Base-by-base conservation (phyloP, 2,888 invertebrate genomes). In the Drosophila imparisetae region DNA sequence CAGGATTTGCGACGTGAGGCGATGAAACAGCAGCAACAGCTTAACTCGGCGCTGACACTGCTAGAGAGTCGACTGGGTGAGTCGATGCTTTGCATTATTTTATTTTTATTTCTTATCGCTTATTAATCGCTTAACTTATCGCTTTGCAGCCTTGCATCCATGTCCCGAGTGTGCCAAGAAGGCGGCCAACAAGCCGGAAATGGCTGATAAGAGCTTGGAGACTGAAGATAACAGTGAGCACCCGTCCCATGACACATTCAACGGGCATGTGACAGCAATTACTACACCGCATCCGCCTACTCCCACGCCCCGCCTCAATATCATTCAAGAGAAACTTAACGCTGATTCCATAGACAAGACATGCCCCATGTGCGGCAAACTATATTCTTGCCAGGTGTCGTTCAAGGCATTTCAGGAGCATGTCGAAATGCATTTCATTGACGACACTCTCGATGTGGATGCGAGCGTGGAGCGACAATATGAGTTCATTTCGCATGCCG, bases 341-440 rank as follows among this genome's bases (percentile, higher is more conserved):
- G 91, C 91, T 2, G 92, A 93, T 74, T 83, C 86, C 52, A 66
- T 82, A 32, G 91, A 92, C 91, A 95, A 95, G 91, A 95, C 96
- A 60, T 97, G 97, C 85, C 97, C 97, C 0, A 94, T 97, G 93
- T 97, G 97, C 92, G 95, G 95, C 13, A 94, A 94, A 91, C 93
- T 93, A 75, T 97, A 95, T 89, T 93, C 93, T 52, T 94, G 94
- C 89, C 93, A 94, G 64, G 91, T 94, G 15, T 91, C 93, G 29
- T 96, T 96, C 91, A 93, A 94, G 32, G 94, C 94, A 54, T 97
- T 97, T 89, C 95, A 96, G 76, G 93, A 95, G 67, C 97, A 97
- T 92, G 97, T 97, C 34, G 95, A 96, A 91, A 95, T 94, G 83
- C 97, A 97, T 93, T 97, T 97, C 91, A 93, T 94, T 66, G 94